Conservation (phyloP, 2,797 vertebrate genomes). For the Morus bassanus region DNA sequence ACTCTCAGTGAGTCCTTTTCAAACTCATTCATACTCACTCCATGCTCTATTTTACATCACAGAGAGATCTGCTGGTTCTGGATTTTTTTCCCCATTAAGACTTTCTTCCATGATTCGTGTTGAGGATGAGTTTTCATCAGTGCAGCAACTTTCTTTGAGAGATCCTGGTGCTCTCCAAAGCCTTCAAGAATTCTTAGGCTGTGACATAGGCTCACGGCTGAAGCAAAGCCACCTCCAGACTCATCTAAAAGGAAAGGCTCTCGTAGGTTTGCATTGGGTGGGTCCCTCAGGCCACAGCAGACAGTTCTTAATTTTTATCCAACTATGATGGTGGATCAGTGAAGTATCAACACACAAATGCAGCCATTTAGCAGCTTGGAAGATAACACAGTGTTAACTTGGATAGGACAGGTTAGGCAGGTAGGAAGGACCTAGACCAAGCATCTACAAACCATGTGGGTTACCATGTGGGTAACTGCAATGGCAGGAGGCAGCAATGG, state of each 20-base stretch:
- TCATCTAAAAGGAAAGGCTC: rapidly evolving
- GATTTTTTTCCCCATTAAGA: not conserved
- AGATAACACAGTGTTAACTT: not conserved
- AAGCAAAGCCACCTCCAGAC: not conserved
- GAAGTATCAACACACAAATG: not conserved
- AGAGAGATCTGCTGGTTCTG: not conserved
- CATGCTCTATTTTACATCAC: not conserved
- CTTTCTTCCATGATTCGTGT: not conserved
- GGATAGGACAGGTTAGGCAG: not conserved
- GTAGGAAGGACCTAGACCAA: not conserved
- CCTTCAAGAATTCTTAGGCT: not conserved
- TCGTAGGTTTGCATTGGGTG: not conserved
- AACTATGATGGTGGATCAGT: not conserved
- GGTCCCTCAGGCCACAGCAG: not conserved
- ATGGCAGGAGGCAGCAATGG: not conserved
- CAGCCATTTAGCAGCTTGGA: not conserved
- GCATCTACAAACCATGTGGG: not conserved
- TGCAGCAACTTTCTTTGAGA: not conserved
- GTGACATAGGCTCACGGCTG: not conserved
- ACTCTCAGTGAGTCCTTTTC: not conserved
- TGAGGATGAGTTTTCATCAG: not conserved
- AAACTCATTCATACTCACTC: not conserved
- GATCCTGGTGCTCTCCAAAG: not conserved
- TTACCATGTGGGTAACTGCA: not conserved
- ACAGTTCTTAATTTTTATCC: not conserved